Evolutionary conservation across 1,140 invertebrate genomes (phyloP).

Genomic region (Armadillidium nasatum): DNA sequence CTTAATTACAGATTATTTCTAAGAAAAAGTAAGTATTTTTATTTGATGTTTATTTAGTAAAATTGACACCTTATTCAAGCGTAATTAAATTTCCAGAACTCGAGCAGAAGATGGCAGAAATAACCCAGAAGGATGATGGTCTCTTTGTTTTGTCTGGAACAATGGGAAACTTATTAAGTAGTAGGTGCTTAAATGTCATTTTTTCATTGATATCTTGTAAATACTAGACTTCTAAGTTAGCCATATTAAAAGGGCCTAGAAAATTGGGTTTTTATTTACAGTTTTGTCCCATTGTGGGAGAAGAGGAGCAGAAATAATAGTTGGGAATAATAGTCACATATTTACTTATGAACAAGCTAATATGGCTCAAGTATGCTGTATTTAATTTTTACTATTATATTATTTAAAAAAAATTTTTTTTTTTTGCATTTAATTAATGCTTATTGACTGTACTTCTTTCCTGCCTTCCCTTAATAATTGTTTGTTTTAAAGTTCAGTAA

Average conservation of each 20-base stretch:
- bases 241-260: neutral
- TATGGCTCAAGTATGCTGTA: neutral
- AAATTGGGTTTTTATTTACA: slow-evolving; percentile 51
- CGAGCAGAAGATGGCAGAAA: slow-evolving; percentile 64
- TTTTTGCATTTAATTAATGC: too few relatives aligned
- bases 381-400: too few relatives aligned
- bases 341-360: slow-evolving; percentile 59
- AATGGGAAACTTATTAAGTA: slow-evolving; percentile 69
- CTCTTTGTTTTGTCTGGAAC: slow-evolving; percentile 85
- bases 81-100: slow-evolving; percentile 49
- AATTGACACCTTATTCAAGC: too few relatives aligned
- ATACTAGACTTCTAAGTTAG: neutral
- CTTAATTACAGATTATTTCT: neutral
- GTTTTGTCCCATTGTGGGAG: slow-evolving; percentile 82
- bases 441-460: too few relatives aligned
- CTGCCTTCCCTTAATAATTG: too few relatives aligned
- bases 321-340: slow-evolving; percentile 75
- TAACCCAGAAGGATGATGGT: slow-evolving; percentile 82
- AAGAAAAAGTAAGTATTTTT: too few relatives aligned
- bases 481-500: too few relatives aligned
- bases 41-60: too few relatives aligned
- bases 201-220: neutral
- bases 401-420: too few relatives aligned
- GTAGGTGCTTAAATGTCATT: slow-evolving; percentile 18
- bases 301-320: slow-evolving; percentile 75